Conservation (phyloP, 30 jellyfish, hydroid and myxozoan species). For the Sanderia malayensis region DNA sequence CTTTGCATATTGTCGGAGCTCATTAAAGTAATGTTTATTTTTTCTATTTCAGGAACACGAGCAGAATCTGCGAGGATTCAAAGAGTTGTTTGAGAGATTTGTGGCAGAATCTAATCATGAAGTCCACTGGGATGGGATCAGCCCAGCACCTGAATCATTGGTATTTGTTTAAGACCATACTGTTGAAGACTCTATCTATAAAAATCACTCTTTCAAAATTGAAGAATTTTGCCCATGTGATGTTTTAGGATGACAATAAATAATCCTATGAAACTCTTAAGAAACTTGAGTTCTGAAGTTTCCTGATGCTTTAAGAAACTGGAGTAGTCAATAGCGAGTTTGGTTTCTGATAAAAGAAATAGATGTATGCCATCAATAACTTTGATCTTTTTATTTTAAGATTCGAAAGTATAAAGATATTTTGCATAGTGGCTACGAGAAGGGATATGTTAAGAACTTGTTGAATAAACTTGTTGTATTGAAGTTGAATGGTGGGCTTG, state of each 20-base stretch:
- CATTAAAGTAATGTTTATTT: background rate
- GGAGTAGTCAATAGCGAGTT: too few relatives aligned
- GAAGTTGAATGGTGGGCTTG: conserved; percentile 98
- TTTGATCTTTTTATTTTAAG: too few relatives aligned
- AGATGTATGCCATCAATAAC: too few relatives aligned
- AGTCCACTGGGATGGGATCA: conserved; percentile 60
- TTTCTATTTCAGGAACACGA: conserved; percentile 41
- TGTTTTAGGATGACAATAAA: too few relatives aligned
- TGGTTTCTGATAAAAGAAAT: too few relatives aligned
- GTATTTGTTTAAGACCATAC: conserved; percentile 18
- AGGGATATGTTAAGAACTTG: conserved; percentile 55
- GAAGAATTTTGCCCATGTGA: too few relatives aligned
- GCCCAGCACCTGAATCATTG: conserved; percentile 79
- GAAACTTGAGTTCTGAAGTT: too few relatives aligned
- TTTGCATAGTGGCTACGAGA: conserved; percentile 29
- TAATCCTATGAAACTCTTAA: too few relatives aligned
- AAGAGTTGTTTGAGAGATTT: conserved; percentile 55
- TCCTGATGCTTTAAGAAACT: too few relatives aligned
- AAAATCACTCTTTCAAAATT: too few relatives aligned
- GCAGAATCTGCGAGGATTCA: conserved; percentile 52
- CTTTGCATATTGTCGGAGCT: background rate
- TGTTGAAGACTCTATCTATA: too few relatives aligned
- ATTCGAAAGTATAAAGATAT: conserved; percentile 45
- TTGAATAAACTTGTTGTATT: conserved; percentile 83
- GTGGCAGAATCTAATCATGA: conserved; percentile 55